These are phyloP conservation scores for Papilio aristodemus DNA, from an alignment of 1,140 invertebrate species.

Conservation along the genomic window DNA sequence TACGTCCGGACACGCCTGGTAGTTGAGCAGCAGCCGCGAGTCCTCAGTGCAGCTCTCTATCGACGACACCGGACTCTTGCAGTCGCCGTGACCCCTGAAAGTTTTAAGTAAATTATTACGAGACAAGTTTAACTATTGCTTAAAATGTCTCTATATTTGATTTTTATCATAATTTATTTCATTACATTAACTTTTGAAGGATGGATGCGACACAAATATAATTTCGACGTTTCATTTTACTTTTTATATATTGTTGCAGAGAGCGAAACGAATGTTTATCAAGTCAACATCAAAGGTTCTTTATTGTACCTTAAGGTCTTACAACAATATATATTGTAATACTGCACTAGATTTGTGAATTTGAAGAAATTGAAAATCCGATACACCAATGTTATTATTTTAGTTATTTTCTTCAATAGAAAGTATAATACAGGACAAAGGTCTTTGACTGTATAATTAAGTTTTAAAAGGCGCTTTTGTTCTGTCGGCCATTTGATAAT, in stretches of 20 bases:
- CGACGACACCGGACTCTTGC: slow-evolving; percentile 86
- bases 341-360: too few species aligned
- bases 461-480: background rate
- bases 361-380: too few species aligned
- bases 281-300: too few species aligned
- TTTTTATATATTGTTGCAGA: too few species aligned
- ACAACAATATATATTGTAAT: too few species aligned
- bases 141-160: too few species aligned
- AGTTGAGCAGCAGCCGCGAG: slow-evolving; percentile 88
- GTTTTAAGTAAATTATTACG: slow-evolving; percentile 36
- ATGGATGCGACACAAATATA: too few species aligned
- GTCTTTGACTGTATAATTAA: slow-evolving; percentile 4
- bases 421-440: background rate
- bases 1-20: slow-evolving; percentile 93
- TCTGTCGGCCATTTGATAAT: background rate
- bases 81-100: slow-evolving; percentile 86
- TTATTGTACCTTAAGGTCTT: too few species aligned
- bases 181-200: too few species aligned
- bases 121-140: background rate
- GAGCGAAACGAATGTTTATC: too few species aligned
- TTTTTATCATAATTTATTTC: too few species aligned
- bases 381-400: background rate
- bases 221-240: too few species aligned
- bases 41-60: slow-evolving; percentile 92
- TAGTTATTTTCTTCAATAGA: background rate